Base-by-base conservation (phyloP, 2,888 invertebrate genomes). In the Ypsolopha scabrella region DNA sequence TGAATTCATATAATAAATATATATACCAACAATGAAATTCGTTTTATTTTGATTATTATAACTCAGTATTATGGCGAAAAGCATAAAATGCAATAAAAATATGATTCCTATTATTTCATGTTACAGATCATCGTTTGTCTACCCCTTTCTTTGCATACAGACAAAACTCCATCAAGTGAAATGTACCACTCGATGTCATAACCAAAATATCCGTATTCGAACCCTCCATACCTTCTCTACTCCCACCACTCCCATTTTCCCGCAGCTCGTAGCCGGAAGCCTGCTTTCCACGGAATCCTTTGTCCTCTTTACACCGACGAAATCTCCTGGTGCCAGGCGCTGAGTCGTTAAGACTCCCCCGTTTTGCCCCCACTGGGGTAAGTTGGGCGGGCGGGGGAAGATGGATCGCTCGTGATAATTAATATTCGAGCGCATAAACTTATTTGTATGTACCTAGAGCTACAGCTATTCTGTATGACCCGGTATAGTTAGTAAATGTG, bases 281-380 rank as follows among this genome's bases (percentile, higher is more conserved):
- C 54, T 60, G 59, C 57, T 59, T 58, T 61, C 54, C 59, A 33
- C 54, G 55, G 57, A 58, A 55, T 53, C 62, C 60, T 64, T 67
- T 64, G 64, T 68, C 58, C 51, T 51, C 51, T 36, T 41, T 36
- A 55, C 56, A 44, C 41, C 53, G 57, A 53, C 38, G 34, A 56
- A 61, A 63, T 68, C 67, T 68, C 53, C 33, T 41, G 76, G 79
- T 79, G 60, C 79, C 79, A 76, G 79, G 79, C 77, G 75, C 77
- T 60, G 60, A 57, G 55, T 60, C 56, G 57, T 55, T 50, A 57
- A 66, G 67, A 65, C 62, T 55, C 57, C 54, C 56, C 52, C 59
- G 58, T 58, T 57, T 51, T 50, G 24, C 24, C 24, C 24, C 24
- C 24, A 24, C 24, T 24, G 24, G 24, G 24, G 24, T 24, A 24